These are phyloP conservation scores for Pogonophryne albipinna DNA, from an alignment of 2,797 vertebrate species.

Conservation along the genomic window DNA sequence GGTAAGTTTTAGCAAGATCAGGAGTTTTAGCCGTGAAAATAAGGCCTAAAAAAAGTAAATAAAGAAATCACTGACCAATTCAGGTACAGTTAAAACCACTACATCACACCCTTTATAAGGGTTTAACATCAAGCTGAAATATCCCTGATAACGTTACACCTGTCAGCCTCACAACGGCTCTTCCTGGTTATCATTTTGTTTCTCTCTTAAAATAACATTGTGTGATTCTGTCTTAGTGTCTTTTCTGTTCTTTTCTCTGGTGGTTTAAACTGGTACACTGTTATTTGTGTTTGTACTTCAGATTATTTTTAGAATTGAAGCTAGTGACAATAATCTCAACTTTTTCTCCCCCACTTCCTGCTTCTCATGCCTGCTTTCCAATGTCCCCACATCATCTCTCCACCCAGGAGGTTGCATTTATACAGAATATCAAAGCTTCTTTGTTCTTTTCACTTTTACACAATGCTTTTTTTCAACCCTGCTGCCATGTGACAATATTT, in stretches of 20 bases:
- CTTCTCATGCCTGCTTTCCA: not conserved
- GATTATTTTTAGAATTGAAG: not conserved
- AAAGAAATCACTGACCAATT: no score
- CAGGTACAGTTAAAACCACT: no score
- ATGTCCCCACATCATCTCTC: not conserved
- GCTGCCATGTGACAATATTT: no score
- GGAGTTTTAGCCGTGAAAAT: no score
- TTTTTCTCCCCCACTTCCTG: not conserved
- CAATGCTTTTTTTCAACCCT: not conserved
- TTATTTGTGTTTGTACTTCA: not conserved
- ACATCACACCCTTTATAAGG: no score
- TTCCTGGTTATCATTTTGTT: not conserved
- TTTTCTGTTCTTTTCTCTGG: not conserved
- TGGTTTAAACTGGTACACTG: not conserved
- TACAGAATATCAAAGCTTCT: conserved; percentile 2
- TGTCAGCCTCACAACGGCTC: no score
- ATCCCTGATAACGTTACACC: no score
- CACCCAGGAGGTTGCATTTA: conserved; percentile 3
- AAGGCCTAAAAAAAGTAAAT: no score
- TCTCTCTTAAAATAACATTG: not conserved
- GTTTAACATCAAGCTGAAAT: no score
- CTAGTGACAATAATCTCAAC: not conserved
- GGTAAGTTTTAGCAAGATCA: no score
- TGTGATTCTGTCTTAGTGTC: not conserved
- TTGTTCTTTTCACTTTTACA: not conserved